Evolutionary conservation across 37 sponge, comb jelly and placozoan species (phyloP).

Genomic region (Ephydatia muelleri): DNA sequence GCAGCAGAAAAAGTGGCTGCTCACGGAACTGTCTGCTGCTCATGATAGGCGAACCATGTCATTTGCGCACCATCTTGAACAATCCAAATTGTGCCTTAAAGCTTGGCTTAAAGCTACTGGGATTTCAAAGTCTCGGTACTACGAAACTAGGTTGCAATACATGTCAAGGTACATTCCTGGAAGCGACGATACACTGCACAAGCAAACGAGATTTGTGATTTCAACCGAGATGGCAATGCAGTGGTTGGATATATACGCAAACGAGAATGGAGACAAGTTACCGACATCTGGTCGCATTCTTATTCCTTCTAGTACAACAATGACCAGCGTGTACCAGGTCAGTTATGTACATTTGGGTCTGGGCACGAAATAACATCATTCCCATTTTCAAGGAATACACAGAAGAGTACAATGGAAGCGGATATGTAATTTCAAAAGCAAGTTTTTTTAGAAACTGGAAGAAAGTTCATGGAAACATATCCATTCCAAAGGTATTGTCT

Average conservation of each 20-base stretch:
- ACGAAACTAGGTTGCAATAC: constrained; percentile 5
- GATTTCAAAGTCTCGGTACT: constrained; percentile 16
- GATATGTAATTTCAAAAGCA: constrained; percentile 8
- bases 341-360: no score
- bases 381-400: background rate
- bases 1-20: constrained; percentile 18
- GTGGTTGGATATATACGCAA: constrained; percentile 14
- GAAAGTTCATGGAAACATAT: background rate
- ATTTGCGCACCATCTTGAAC: background rate
- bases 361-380: background rate
- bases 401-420: constrained; percentile 6
- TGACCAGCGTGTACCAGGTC: background rate
- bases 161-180: background rate
- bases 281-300: constrained; percentile 7
- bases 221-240: constrained; percentile 23
- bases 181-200: background rate
- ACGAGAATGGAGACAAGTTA: constrained; percentile 33
- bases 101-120: constrained; percentile 12
- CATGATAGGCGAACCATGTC: background rate
- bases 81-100: constrained; percentile 9
- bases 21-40: background rate
- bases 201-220: background rate
- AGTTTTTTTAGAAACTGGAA: constrained; percentile 21
- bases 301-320: constrained; percentile 10
- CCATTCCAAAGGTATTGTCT: constrained; percentile 24